Base-by-base conservation (phyloP, 2,797 vertebrate genomes). In the Morelia viridis region DNA sequence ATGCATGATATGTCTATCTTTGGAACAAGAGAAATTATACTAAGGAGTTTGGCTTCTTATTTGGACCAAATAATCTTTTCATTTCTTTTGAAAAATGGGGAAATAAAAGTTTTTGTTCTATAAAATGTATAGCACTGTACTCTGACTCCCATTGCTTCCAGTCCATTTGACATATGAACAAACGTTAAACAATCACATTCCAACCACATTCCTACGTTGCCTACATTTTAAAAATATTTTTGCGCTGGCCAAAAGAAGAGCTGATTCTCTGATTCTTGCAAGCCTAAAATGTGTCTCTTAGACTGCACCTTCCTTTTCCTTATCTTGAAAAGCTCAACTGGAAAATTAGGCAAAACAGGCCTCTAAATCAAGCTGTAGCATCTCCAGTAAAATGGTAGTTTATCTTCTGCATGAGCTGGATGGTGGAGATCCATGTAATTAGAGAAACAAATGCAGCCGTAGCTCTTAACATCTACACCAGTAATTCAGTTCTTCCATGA, bases 151-250 rank as follows among this genome's bases (percentile, higher is more conserved):
- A 94, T 95, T 95, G 95, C 94, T 96, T 95, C 53, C 92, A 91
- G 83, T 96, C 95, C 94, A 94, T 93, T 96, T 97, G 96, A 95
- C 97, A 97, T 97, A 94, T 93, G 96, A 97, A 96, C 84, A 65
- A 90, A 96, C 94, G 94, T 95, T 95, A 96, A 93, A 93, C 80
- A 94, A 96, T 96, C 92, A 62, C 92, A 91, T 96, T 96, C 96
- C 95, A 94, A 94, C 93, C 87, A 87, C 26, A 24, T 83, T 80
- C 76, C 76, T 92, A 93, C 93, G 92, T 94, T 95, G 94, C 94
- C 94, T 94, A 93, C 90, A 89, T 94, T 95, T 94, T 76, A 94
- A 95, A 94, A 22, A 95, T 84, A 88, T 95, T 89, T 85, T 94
- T 91, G 87, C 90, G 57, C 91, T 91, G 91, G 92, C 91, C 89